Conservation (phyloP, 2,113 vertebrate genomes). For the Hystrix cristata region DNA sequence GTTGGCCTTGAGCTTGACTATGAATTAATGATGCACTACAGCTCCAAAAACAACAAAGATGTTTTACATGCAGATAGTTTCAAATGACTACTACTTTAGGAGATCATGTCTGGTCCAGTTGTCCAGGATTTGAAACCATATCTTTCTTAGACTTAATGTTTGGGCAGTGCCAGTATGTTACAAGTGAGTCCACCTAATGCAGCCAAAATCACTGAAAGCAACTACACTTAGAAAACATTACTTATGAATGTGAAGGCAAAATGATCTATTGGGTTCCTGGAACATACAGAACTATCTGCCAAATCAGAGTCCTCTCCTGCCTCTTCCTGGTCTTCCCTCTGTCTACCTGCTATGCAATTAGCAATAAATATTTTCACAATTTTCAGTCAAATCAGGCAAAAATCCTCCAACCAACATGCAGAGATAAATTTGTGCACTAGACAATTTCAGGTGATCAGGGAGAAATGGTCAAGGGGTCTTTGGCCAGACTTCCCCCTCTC, state of each 20-base stretch:
- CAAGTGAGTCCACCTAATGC: not conserved
- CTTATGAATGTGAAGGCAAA: too few relatives aligned
- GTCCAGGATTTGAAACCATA: not conserved
- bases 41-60: not conserved
- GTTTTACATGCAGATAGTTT: not conserved
- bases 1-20: not conserved
- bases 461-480: not conserved
- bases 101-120: not conserved
- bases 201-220: not conserved
- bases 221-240: not conserved
- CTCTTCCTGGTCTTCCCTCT: not conserved
- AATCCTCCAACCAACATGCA: not conserved
- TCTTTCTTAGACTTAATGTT: not conserved
- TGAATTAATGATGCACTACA: not conserved
- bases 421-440: not conserved
- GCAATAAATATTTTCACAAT: conserved; percentile 19
- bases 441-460: not conserved
- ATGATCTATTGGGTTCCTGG: not conserved
- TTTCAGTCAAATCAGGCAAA: not conserved
- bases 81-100: not conserved
- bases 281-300: not conserved
- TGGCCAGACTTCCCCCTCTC: not conserved
- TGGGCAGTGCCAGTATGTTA: not conserved
- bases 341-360: not conserved
- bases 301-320: not conserved